Evolutionary conservation across 2,797 vertebrate species (phyloP), one percentile per base, ranked within the genome.

Genomic region (Neoniphon sammara): DNA sequence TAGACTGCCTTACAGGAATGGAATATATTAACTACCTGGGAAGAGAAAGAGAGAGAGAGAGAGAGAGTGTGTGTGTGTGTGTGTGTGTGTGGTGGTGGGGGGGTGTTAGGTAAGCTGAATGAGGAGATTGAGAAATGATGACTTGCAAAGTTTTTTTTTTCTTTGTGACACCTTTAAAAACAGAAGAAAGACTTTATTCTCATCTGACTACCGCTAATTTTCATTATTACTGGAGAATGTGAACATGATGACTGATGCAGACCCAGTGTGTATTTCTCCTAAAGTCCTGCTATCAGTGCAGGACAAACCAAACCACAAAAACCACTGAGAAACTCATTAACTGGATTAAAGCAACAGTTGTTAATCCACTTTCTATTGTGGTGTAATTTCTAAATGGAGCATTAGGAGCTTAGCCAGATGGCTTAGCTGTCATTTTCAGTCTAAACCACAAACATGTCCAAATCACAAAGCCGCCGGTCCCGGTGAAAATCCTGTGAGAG

Each of bases 351-450:
- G 70, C 67, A 31, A 59, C 84, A 83, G 75, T 62, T 72, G 78
- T 70, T 85, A 90, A 91, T 86, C 90, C 81, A 78, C 70, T 89
- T 86, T 81, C 78, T 73, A 54, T 90, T 90, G 85, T 85, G 49
- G 39, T 66, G 66, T 83, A 70, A 84, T 91, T 88, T 75, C 53
- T 66, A 82, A 90, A 89, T 87, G 79, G 78, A 86, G 74, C 50
- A 80, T 77, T 78, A 82, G 47, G 58, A 76, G 76, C 65, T 85
- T 62, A 87, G 75, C 82, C 82, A 85, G 52, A 80, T 72, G 78
- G 80, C 64, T 81, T 70, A 80, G 75, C 64, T 75, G 71, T 21
- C 10, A 34, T 81, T 77, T 80, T 59, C 59, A 75, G 53, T 81
- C 67, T 11, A 75, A 81, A 77, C 39, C 11, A 8, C 15, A 81